Conservation (phyloP, 2,797 vertebrate species). For the Xiphophorus birchmanni region DNA sequence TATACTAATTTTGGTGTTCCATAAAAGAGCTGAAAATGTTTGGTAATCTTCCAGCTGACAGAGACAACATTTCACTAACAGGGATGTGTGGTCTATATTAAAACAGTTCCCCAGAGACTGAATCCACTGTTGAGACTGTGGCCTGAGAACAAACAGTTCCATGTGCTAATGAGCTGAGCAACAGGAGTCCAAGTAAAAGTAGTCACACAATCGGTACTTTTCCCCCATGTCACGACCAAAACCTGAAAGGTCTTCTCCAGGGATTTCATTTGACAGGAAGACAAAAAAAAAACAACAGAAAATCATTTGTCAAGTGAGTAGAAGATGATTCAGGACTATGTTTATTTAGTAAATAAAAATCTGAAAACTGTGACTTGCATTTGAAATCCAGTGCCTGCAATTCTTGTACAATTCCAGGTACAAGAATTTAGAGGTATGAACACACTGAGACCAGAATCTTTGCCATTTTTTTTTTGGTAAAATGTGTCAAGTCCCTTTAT, state of each 20-base stretch:
- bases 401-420: too few species aligned
- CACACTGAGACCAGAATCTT: neutral
- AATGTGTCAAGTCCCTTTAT: neutral
- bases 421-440: neutral
- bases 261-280: neutral
- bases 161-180: neutral
- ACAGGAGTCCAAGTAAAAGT: neutral
- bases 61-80: neutral
- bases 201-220: neutral
- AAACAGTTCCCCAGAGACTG: neutral
- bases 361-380: neutral
- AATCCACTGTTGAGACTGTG: neutral
- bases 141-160: neutral
- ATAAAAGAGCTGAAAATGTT: neutral
- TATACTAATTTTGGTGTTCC: neutral
- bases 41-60: neutral
- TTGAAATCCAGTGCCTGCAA: neutral
- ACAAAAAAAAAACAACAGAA: neutral
- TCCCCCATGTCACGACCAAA: neutral
- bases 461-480: neutral
- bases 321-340: neutral
- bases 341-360: neutral
- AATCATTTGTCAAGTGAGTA: neutral
- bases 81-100: neutral
- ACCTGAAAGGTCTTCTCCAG: neutral